Percentiles rank a stretch among this genome's conserved stretches.
These are phyloP conservation scores for Ecliptopera silaceata DNA, from an alignment of 2,888 invertebrate genomes.

Conservation along the genomic window DNA sequence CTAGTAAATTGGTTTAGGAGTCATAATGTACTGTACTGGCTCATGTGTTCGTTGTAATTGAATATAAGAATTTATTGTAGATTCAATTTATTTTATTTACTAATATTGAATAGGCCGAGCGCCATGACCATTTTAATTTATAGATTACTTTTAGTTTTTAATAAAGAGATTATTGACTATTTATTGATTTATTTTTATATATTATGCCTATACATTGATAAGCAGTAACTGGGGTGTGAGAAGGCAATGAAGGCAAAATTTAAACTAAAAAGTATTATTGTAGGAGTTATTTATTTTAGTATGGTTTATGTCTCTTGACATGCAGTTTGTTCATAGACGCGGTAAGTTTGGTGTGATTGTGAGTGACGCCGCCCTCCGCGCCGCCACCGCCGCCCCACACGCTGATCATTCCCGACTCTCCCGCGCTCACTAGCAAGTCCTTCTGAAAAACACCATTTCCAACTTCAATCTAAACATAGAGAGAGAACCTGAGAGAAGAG, in stretches of 20 bases:
- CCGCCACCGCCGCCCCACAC: conserved; percentile 78
- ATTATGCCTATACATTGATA: too few species aligned
- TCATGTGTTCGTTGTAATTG: conserved; percentile 31
- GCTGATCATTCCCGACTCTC: conserved; percentile 87
- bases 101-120: conserved; percentile 15
- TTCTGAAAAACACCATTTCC: conserved; percentile 71
- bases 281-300: conserved; percentile 39
- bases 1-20: conserved; percentile 12
- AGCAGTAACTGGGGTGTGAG: too few species aligned
- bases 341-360: conserved; percentile 3
- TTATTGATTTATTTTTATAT: neutral
- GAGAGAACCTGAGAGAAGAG: too few species aligned
- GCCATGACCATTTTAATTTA: conserved; percentile 37
- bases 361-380: neutral
- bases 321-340: conserved; percentile 45
- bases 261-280: neutral
- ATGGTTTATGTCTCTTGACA: conserved; percentile 60
- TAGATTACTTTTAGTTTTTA: conserved; percentile 54
- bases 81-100: conserved; percentile 30
- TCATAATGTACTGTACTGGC: conserved; percentile 14
- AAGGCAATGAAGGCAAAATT: too few species aligned
- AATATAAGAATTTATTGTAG: conserved; percentile 33
- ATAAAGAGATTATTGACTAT: conserved; percentile 54
- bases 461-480: too few species aligned
- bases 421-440: conserved; percentile 86